Evolutionary conservation across 2,888 invertebrate species (phyloP).

Genomic region (Sturmia bella): DNA sequence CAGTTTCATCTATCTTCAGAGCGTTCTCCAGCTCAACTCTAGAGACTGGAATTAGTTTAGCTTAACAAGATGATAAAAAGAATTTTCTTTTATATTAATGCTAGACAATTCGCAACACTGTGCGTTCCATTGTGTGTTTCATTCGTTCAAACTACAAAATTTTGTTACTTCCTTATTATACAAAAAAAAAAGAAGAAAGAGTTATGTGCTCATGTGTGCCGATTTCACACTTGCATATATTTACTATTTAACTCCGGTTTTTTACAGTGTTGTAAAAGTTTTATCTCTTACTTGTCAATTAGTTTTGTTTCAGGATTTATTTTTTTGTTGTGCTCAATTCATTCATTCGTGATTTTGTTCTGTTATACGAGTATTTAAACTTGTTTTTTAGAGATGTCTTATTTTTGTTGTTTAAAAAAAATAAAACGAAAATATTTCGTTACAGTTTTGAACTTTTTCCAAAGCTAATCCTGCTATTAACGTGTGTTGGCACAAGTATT

Average conservation of each 20-base stretch:
- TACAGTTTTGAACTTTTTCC: conserved; percentile 33
- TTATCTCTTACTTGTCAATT: conserved; percentile 55
- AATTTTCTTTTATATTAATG: too few species aligned
- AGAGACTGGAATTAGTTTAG: too few species aligned
- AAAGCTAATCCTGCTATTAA: conserved; percentile 48
- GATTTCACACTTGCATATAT: background rate
- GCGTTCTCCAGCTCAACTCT: too few species aligned
- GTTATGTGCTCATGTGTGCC: too few species aligned
- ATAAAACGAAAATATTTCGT: conserved; percentile 35
- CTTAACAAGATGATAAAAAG: too few species aligned
- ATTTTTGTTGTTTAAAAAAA: conserved; percentile 15
- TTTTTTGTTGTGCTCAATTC: background rate
- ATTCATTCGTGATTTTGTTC: conserved; percentile 45
- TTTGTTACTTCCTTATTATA: too few species aligned
- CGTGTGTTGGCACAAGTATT: conserved; percentile 30
- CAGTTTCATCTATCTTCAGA: too few species aligned
- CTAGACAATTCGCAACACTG: too few species aligned
- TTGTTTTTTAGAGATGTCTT: background rate
- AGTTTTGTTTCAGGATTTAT: conserved; percentile 42
- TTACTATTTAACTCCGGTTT: conserved; percentile 2
- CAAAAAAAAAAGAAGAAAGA: too few species aligned
- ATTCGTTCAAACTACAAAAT: too few species aligned
- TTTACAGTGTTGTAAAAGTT: conserved; percentile 17
- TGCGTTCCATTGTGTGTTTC: too few species aligned
- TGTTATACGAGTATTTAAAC: conserved; percentile 28